Conservation (phyloP, 2,888 invertebrate genomes). For the Leptopilina drosophilae region DNA sequence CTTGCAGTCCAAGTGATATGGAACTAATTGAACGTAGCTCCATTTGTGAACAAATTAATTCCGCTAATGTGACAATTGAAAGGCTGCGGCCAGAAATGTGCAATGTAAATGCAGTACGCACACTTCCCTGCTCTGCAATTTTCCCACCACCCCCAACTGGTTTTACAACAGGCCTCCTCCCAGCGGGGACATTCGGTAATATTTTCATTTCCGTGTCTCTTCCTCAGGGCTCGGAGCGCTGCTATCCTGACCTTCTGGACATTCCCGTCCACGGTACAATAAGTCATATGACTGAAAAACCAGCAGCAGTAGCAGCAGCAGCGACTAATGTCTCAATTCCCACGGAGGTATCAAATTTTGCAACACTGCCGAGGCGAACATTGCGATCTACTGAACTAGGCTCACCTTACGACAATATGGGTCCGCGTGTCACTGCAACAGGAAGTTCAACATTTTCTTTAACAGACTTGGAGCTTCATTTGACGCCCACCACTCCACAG, state of each 20-base stretch:
- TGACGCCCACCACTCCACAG: slow-evolving; percentile 78
- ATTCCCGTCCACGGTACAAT: slow-evolving; percentile 78
- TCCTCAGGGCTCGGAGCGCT: slow-evolving; percentile 85
- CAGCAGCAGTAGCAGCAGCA: slow-evolving; percentile 48
- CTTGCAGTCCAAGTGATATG: slow-evolving; percentile 70
- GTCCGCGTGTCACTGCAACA: slow-evolving; percentile 91
- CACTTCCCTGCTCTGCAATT: slow-evolving; percentile 76
- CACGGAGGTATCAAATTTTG: slow-evolving; percentile 75
- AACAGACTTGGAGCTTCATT: slow-evolving; percentile 80
- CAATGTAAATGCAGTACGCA: slow-evolving; percentile 68
- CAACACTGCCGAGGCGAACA: slow-evolving; percentile 78
- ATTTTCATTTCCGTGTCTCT: slow-evolving; percentile 91
- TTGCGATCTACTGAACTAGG: slow-evolving; percentile 76
- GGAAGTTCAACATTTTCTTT: slow-evolving; percentile 92
- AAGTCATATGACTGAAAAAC: slow-evolving; percentile 74
- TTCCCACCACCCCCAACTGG: slow-evolving; percentile 78
- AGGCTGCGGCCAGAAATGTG: slow-evolving; percentile 63
- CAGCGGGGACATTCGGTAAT: slow-evolving; percentile 83
- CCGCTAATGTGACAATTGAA: slow-evolving; percentile 78
- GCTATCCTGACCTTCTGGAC: slow-evolving; percentile 90
- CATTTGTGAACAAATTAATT: slow-evolving; percentile 65
- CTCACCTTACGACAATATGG: slow-evolving; percentile 93
- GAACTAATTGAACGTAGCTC: slow-evolving; percentile 68
- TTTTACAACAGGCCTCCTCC: slow-evolving; percentile 76
- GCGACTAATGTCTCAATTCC: slow-evolving; percentile 63